Evolutionary conservation across 2,888 invertebrate species (phyloP).

Genomic region (Nezara viridula): DNA sequence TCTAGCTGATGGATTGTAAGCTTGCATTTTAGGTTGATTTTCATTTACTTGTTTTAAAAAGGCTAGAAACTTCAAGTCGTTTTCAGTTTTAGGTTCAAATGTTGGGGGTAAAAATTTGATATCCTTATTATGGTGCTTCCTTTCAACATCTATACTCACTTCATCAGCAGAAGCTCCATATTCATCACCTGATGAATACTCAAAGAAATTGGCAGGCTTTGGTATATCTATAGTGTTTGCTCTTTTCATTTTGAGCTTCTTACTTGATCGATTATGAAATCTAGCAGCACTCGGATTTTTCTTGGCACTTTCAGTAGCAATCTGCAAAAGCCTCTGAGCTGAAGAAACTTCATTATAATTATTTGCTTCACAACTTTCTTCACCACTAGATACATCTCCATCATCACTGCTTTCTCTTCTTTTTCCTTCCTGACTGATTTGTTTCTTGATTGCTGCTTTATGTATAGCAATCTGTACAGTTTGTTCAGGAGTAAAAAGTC

Average conservation of each 20-base stretch:
- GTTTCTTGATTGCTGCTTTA: slow-evolving; percentile 70
- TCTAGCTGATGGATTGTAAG: slow-evolving; percentile 68
- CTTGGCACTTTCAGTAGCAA: slow-evolving; percentile 65
- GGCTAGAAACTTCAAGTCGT: slow-evolving; percentile 86
- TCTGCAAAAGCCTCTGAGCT: slow-evolving; percentile 66
- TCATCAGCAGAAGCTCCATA: slow-evolving; percentile 69
- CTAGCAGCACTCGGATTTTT: slow-evolving; percentile 62
- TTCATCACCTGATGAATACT: slow-evolving; percentile 69
- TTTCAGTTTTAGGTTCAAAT: slow-evolving; percentile 86
- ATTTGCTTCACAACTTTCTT: slow-evolving; percentile 63
- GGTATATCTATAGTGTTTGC: slow-evolving; percentile 93
- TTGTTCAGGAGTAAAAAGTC: slow-evolving; percentile 69
- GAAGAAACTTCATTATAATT: slow-evolving; percentile 64
- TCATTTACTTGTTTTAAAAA: slow-evolving; percentile 83
- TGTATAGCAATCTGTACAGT: slow-evolving; percentile 69
- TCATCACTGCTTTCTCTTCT: slow-evolving; percentile 65
- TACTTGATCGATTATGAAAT: slow-evolving; percentile 69
- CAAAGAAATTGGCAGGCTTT: slow-evolving; percentile 74
- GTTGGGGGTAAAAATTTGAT: slow-evolving; percentile 72
- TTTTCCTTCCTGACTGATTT: slow-evolving; percentile 69
- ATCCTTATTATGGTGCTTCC: slow-evolving; percentile 67
- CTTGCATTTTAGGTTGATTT: slow-evolving; percentile 68
- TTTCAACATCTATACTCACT: slow-evolving; percentile 55
- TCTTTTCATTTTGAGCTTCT: slow-evolving; percentile 85
- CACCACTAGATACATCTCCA: slow-evolving; percentile 66